Evolutionary conservation across 2,113 vertebrate species (phyloP).

Genomic region (Daubentonia madagascariensis): DNA sequence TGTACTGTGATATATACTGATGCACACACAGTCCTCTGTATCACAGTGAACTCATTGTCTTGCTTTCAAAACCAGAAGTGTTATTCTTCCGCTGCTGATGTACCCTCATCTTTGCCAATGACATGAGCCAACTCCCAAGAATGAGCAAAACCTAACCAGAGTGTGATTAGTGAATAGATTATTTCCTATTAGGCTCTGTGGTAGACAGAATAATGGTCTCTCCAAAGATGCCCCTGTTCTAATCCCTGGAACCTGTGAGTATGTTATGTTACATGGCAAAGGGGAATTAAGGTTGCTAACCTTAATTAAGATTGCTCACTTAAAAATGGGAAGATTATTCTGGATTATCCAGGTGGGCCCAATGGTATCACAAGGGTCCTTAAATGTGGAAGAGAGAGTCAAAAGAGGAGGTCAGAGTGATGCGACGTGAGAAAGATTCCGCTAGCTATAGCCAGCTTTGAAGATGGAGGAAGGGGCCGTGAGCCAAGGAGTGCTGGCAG

Average conservation of each 20-base stretch:
- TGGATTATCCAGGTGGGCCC: background rate
- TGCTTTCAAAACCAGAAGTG: background rate
- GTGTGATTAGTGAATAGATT: background rate
- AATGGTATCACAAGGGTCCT: background rate
- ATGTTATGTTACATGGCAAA: background rate
- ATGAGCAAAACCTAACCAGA: conserved; percentile 9
- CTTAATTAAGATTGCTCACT: too few species aligned
- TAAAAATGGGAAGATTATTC: background rate
- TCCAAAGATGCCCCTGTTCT: background rate
- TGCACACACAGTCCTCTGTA: background rate
- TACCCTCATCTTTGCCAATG: background rate
- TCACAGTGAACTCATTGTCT: background rate
- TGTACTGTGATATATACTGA: background rate
- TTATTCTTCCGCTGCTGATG: background rate
- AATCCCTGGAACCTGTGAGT: background rate
- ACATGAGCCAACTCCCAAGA: conserved; percentile 15
- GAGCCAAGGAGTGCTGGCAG: background rate
- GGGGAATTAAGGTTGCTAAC: background rate
- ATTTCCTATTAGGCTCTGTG: background rate
- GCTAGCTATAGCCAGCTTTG: background rate
- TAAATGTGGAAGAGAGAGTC: background rate
- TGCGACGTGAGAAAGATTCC: background rate
- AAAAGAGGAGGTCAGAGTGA: background rate
- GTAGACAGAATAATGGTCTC: background rate
- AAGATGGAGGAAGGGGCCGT: background rate